These are phyloP conservation scores for Sapayoa aenigma DNA, from an alignment of 2,113 vertebrate species.

Conservation along the genomic window DNA sequence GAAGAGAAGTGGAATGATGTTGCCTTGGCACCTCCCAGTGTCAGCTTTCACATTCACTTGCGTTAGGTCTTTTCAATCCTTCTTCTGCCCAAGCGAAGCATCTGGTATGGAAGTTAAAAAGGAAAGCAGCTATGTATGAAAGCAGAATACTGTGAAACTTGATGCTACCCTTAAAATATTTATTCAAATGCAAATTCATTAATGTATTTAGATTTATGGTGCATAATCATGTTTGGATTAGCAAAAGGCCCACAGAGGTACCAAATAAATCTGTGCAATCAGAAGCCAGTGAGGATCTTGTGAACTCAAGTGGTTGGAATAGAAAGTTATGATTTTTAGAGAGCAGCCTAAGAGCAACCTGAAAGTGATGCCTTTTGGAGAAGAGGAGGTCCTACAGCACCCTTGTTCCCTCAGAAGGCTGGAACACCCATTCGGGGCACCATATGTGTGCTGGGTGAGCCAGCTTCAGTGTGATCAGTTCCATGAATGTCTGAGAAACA, in stretches of 20 bases:
- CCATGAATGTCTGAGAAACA: rapidly evolving
- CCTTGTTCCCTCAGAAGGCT: neutral
- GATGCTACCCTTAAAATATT: slow-evolving; percentile 16
- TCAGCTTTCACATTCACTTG: slow-evolving; percentile 4
- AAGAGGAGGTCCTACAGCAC: neutral
- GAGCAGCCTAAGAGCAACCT: neutral
- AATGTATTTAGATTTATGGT: neutral
- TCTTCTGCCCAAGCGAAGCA: neutral
- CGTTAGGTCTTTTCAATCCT: neutral
- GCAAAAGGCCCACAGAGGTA: neutral
- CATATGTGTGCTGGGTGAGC: rapidly evolving
- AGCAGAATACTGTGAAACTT: slow-evolving; percentile 7
- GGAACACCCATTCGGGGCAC: too few species aligned
- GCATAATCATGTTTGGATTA: slow-evolving; percentile 34
- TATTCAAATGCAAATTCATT: slow-evolving; percentile 26
- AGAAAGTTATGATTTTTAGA: neutral
- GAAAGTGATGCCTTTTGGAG: neutral
- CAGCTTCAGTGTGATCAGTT: rapidly evolving
- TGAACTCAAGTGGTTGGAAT: neutral
- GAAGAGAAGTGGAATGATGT: slow-evolving; percentile 41
- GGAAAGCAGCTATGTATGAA: neutral
- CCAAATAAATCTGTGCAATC: neutral
- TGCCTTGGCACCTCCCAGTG: slow-evolving; percentile 46
- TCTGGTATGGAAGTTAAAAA: neutral
- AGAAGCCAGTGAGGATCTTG: neutral